phyloP scores from a whole-genome alignment of 2,888 invertebrate species.

The Cenopis cana region DNA sequence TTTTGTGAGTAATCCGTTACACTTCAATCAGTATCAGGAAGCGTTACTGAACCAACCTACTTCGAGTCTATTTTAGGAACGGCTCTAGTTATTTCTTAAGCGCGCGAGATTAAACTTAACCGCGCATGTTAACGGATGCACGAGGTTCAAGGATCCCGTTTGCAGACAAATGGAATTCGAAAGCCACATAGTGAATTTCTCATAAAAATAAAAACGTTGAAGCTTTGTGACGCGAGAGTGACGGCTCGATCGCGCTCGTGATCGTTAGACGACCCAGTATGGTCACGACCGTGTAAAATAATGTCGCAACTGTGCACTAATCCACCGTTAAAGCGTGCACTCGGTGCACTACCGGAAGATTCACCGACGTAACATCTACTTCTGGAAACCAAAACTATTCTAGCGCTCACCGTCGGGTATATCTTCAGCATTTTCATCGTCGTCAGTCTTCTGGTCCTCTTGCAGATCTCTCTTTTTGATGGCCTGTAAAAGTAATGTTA shows the following conservation, averaged over 20 bases:
- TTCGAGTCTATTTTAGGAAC: conserved; percentile 48
- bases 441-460: conserved; percentile 77
- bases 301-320: conserved; percentile 69
- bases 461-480: conserved; percentile 79
- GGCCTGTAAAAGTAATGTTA: conserved; percentile 70
- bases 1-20: conserved; percentile 58
- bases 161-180: conserved; percentile 53
- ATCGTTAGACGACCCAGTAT: conserved; percentile 64
- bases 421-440: conserved; percentile 71
- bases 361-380: conserved; percentile 15
- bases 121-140: conserved; percentile 35
- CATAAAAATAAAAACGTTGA: conserved; percentile 64
- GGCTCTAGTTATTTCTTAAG: conserved; percentile 4
- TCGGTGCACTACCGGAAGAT: conserved; percentile 37
- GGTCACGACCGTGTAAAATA: conserved; percentile 77
- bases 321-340: conserved; percentile 60
- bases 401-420: conserved; percentile 74
- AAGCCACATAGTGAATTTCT: conserved; percentile 64
- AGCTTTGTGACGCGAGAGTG: conserved; percentile 66
- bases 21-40: conserved; percentile 42
- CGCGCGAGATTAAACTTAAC: conserved; percentile 21
- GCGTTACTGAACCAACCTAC: conserved; percentile 29
- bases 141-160: conserved; percentile 46
- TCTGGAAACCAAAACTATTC: conserved; percentile 27
- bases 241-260: conserved; percentile 64